A percentile compares a stretch with the other conserved stretches of the same genome.
Conservation (phyloP, 2,113 vertebrate genomes). For the Tachysurus vachellii region DNA sequence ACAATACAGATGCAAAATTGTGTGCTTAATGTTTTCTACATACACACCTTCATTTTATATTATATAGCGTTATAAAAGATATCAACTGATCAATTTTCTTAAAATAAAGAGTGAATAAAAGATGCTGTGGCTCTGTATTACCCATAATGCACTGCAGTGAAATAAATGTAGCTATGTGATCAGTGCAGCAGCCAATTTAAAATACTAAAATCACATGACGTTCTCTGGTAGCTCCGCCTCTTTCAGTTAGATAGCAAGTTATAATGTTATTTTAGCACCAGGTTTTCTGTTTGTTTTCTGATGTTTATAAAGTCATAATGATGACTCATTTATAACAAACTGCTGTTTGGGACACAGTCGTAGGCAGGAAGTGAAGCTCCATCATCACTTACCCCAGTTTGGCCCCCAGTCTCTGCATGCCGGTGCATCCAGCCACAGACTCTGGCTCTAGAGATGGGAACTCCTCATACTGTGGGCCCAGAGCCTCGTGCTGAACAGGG, state of each 20-base stretch:
- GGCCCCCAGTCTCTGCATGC: conserved; percentile 91
- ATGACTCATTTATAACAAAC: neutral
- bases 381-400: conserved; percentile 85
- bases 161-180: neutral
- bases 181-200: neutral
- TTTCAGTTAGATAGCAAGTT: neutral
- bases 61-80: neutral
- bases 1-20: too few species aligned
- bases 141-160: neutral
- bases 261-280: neutral
- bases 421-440: conserved; percentile 81
- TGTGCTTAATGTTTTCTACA: neutral
- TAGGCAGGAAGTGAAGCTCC: neutral
- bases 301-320: neutral
- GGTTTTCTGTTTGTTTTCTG: neutral
- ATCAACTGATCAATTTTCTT: neutral
- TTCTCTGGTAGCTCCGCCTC: neutral
- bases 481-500: conserved; percentile 77
- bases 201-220: neutral
- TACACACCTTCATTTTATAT: neutral
- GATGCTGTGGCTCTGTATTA: neutral
- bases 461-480: conserved; percentile 85
- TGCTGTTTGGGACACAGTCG: neutral
- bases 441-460: conserved; percentile 87
- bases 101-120: neutral